phyloP scores from a whole-genome alignment of 1,140 invertebrate species.

The Manduca sexta region DNA sequence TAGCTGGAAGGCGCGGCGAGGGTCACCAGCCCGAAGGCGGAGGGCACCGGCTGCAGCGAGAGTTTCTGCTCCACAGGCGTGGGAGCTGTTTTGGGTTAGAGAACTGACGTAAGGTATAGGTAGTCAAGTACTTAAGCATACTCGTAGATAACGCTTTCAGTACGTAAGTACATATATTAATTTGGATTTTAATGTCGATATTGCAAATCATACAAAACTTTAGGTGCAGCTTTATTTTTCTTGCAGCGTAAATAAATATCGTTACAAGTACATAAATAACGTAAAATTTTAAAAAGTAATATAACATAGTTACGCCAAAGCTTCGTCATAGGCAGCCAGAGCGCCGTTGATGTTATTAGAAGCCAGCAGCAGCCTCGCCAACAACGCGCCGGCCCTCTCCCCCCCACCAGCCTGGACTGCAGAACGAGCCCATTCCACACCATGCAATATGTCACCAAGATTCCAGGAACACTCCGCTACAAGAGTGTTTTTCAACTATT shows the following conservation, averaged over 20 bases:
- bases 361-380: slow-evolving; percentile 40
- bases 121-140: too few relatives aligned
- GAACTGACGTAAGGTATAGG: too few relatives aligned
- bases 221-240: too few relatives aligned
- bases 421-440: slow-evolving; percentile 51
- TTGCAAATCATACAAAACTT: too few relatives aligned
- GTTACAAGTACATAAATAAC: too few relatives aligned
- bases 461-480: slow-evolving; percentile 49
- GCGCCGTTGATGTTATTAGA: slow-evolving; percentile 35
- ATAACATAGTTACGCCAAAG: slow-evolving; percentile 32
- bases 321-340: slow-evolving; percentile 46
- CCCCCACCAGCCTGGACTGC: slow-evolving; percentile 47
- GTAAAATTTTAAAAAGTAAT: too few relatives aligned
- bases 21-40: slow-evolving; percentile 45
- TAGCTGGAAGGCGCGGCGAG: slow-evolving; percentile 54
- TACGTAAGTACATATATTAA: too few relatives aligned
- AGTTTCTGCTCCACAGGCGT: slow-evolving; percentile 55
- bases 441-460: slow-evolving; percentile 35
- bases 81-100: slow-evolving; percentile 13
- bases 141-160: too few relatives aligned
- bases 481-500: too few relatives aligned
- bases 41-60: slow-evolving; percentile 57
- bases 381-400: slow-evolving; percentile 43
- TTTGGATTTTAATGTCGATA: too few relatives aligned
- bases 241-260: too few relatives aligned